A percentile compares a stretch with the other conserved stretches of the same genome.
Evolutionary conservation across 2,888 invertebrate genomes (phyloP).

Genomic region (Tupiocoris notatus): DNA sequence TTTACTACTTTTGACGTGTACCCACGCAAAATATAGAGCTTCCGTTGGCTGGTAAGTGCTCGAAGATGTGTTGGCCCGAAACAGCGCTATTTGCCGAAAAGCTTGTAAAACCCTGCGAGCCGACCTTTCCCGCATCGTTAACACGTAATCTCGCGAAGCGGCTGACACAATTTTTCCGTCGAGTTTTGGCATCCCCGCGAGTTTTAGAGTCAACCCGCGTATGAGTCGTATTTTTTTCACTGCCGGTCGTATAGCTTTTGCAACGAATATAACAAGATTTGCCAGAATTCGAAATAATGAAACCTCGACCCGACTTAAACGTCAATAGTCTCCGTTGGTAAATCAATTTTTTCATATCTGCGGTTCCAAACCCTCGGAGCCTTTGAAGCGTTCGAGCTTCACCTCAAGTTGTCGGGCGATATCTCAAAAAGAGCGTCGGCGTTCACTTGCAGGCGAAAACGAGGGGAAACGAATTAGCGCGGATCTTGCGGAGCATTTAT

Average conservation of each 20-base stretch:
- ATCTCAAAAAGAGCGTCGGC: background rate
- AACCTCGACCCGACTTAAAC: background rate
- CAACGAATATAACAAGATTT: too few relatives aligned
- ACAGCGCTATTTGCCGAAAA: background rate
- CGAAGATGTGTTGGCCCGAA: background rate
- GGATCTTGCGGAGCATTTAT: slow-evolving; percentile 17
- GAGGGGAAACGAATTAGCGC: slow-evolving; percentile 14
- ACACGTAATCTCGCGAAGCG: background rate
- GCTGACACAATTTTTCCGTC: background rate
- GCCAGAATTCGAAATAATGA: too few relatives aligned
- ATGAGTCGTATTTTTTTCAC: too few relatives aligned
- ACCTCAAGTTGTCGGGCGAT: background rate
- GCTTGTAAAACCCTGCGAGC: background rate
- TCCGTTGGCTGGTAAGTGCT: background rate
- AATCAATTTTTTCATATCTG: too few relatives aligned
- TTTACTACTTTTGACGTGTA: background rate
- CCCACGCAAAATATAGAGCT: background rate
- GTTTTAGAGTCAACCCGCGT: too few relatives aligned
- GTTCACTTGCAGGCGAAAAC: background rate
- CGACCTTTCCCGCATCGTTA: background rate
- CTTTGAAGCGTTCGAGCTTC: background rate
- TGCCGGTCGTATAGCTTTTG: too few relatives aligned
- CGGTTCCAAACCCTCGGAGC: background rate
- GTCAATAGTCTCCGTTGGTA: background rate
- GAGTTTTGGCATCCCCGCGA: too few relatives aligned